phyloP scores from a whole-genome alignment of 1,140 invertebrate genomes.

The Schlechtendalia chinensis region DNA sequence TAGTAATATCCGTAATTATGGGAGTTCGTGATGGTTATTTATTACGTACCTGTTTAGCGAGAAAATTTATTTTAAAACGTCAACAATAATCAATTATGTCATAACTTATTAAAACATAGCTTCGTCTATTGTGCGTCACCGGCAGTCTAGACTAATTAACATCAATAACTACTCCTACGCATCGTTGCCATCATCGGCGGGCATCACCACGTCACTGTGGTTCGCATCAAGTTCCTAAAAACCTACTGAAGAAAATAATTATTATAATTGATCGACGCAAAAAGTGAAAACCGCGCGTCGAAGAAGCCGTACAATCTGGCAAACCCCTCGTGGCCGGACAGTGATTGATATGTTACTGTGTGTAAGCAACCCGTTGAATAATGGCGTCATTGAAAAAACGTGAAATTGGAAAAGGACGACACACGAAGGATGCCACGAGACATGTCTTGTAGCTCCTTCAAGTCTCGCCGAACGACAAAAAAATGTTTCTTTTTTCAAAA shows the following conservation, averaged over 20 bases:
- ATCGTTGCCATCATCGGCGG: not conserved
- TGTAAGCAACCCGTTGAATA: no score
- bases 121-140: not conserved
- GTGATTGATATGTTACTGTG: not conserved
- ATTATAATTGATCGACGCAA: not conserved
- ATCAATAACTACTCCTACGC: not conserved
- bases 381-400: no score
- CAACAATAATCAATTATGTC: not conserved
- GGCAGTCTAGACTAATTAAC: slow-evolving; percentile 14
- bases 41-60: not conserved
- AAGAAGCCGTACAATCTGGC: not conserved
- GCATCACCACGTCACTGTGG: not conserved
- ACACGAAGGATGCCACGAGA: no score
- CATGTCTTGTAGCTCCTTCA: no score
- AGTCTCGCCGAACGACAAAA: not conserved
- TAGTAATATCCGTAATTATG: not conserved
- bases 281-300: not conserved
- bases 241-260: not conserved
- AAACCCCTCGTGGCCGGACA: not conserved
- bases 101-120: not conserved
- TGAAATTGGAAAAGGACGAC: no score
- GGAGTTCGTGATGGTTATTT: not conserved
- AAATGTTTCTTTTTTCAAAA: not conserved
- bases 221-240: not conserved
- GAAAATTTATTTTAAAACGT: not conserved